Base-by-base conservation (phyloP, 2,797 vertebrate genomes). In the Sebastes kiyomatsui region DNA sequence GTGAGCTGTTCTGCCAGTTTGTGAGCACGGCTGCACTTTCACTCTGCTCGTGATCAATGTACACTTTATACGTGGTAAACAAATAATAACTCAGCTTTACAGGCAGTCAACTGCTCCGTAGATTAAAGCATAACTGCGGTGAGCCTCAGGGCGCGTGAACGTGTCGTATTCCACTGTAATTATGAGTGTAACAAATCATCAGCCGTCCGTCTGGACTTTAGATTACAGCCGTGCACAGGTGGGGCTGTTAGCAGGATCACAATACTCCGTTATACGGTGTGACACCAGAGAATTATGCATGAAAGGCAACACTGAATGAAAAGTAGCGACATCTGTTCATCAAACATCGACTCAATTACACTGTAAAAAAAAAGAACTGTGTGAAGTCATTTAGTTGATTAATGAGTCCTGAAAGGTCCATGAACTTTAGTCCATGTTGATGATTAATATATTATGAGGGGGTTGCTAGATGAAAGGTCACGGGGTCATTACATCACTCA, bases 81-180 rank as follows among this genome's bases (percentile, higher is more conserved):
- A 89, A 87, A 90, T 49, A 85, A 86, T 91, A 88, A 90, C 80
- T 93, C 90, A 88, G 54, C 13, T 88, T 87, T 82, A 90, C 79
- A 91, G 87, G 87, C 85, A 73, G 77, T 59, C 85, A 42, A 7
- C 60, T 11, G 71, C 76, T 87, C 76, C 1, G 62, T 5, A 55
- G 73, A 82, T 85, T 78, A 81, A 74, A 86, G 75, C 70, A 11
- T 59, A 70, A 86, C 75, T 67, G 83, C 69, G 5, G 28, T 10
- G 72, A 74, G 73, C 20, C 59, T 54, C 38, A 1, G 69, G 58
- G 46, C 5, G 68, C 22, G 28, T 9, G 32, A 46, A 30, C 35
- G 23, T n/a, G n/a, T 46, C 23, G 38, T 42, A 56, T 74, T 77
- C 67, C 12, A 14, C 80, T 49, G 79, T 55, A 67, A 86, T 88